Conservation (phyloP, 2,797 vertebrate species). For the Malacoctenus gilli region DNA sequence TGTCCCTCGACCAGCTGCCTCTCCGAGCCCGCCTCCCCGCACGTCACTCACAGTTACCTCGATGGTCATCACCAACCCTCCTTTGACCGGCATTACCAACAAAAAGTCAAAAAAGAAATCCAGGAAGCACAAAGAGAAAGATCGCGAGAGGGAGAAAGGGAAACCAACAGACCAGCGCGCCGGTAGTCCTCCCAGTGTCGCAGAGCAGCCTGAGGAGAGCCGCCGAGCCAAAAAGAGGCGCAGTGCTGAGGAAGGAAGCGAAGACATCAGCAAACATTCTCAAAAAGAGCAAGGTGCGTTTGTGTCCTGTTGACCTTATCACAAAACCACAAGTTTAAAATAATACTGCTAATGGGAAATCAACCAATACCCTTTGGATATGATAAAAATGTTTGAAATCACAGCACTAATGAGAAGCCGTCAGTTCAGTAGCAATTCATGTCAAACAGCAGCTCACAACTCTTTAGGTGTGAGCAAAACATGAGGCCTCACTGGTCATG, state of each 20-base stretch:
- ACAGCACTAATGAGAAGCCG: too few species aligned
- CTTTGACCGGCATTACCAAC: conserved; percentile 62
- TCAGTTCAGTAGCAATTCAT: too few species aligned
- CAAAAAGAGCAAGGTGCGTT: conserved; percentile 66
- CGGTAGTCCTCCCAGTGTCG: conserved; percentile 43
- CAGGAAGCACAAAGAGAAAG: conserved; percentile 86
- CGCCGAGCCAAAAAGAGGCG: conserved; percentile 73
- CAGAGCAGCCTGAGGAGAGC: conserved; percentile 50
- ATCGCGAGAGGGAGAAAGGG: conserved; percentile 77
- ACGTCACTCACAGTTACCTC: conserved; percentile 72
- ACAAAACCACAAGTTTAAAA: not conserved
- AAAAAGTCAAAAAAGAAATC: conserved; percentile 88
- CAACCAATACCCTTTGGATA: too few species aligned
- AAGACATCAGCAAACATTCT: conserved; percentile 48
- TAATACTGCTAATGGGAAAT: too few species aligned
- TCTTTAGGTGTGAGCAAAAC: too few species aligned
- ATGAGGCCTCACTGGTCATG: too few species aligned
- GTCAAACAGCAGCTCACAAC: too few species aligned
- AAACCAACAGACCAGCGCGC: conserved; percentile 51
- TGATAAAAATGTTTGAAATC: too few species aligned
- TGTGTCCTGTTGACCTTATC: not conserved
- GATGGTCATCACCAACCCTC: conserved; percentile 66
- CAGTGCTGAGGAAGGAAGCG: conserved; percentile 53
- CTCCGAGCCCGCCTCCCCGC: conserved; percentile 56
- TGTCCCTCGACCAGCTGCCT: conserved; percentile 34